phyloP scores from a whole-genome alignment of 2,113 vertebrate genomes.

The Perca flavescens region DNA sequence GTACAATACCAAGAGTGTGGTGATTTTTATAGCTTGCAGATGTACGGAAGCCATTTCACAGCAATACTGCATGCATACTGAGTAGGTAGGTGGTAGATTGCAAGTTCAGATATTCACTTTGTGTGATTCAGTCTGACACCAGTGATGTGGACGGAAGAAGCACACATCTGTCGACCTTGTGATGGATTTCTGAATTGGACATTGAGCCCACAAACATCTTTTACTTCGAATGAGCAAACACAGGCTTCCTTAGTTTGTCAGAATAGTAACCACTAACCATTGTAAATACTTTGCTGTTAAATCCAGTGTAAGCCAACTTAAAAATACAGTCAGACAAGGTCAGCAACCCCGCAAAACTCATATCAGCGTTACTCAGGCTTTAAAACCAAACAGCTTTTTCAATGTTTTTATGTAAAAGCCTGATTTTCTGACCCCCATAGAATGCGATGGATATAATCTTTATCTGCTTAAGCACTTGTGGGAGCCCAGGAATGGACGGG shows the following conservation, averaged over 20 bases:
- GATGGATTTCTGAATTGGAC: constrained; percentile 41
- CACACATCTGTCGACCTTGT: constrained; percentile 25
- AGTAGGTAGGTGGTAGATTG: constrained; percentile 38
- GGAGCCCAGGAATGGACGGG: constrained; percentile 52
- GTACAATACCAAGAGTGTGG: constrained; percentile 13
- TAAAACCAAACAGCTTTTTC: constrained; percentile 45
- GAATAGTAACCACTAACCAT: constrained; percentile 11
- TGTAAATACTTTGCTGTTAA: constrained; percentile 33
- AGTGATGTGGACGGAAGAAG: constrained; percentile 23
- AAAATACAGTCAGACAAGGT: constrained; percentile 33
- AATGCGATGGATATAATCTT: constrained; percentile 65
- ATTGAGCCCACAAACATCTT: not conserved
- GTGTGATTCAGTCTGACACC: constrained; percentile 36
- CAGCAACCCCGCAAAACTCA: constrained; percentile 25
- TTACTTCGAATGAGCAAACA: constrained; percentile 17
- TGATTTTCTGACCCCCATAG: constrained; percentile 48
- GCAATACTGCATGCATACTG: constrained; percentile 6
- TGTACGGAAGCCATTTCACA: constrained; percentile 42
- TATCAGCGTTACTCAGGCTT: constrained; percentile 29
- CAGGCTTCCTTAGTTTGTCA: not conserved
- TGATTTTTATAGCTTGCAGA: constrained; percentile 50
- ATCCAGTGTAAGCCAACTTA: constrained; percentile 29
- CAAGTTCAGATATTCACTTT: constrained; percentile 45
- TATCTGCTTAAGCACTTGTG: constrained; percentile 71
- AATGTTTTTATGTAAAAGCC: constrained; percentile 67